A percentile compares a stretch with the other conserved stretches of the same genome.
phyloP scores from a whole-genome alignment of 2,888 invertebrate genomes.

The Drosophila hamatofila region DNA sequence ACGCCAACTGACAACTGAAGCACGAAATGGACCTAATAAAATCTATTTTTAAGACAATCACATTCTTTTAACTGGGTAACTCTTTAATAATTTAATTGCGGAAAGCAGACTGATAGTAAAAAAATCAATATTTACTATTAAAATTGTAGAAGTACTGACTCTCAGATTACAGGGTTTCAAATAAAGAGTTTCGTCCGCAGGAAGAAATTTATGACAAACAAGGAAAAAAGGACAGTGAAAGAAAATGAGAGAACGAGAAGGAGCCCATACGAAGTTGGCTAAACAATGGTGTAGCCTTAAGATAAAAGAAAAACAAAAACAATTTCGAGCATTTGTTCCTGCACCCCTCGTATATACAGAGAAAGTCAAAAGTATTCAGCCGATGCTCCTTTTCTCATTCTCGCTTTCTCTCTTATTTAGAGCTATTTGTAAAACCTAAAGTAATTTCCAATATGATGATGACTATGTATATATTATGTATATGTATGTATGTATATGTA shows the following conservation, averaged over 20 bases:
- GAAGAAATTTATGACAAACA: background rate
- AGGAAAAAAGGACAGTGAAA: background rate
- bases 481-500: no score
- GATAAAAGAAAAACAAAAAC: background rate
- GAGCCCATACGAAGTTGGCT: background rate
- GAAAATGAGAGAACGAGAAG: background rate
- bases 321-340: background rate
- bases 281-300: background rate
- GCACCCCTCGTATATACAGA: no score
- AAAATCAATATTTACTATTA: background rate
- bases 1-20: background rate
- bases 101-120: background rate
- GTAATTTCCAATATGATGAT: no score
- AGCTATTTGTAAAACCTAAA: no score
- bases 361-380: no score
- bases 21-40: background rate
- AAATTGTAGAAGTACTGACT: background rate
- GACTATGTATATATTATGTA: no score
- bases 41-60: background rate
- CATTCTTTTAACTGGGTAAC: background rate
- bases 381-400: no score
- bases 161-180: background rate
- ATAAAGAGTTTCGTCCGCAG: background rate
- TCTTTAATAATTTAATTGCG: slow-evolving; percentile 1
- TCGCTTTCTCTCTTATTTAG: no score